Base-by-base conservation (phyloP, 2,113 vertebrate species). In the Sitta europaea region DNA sequence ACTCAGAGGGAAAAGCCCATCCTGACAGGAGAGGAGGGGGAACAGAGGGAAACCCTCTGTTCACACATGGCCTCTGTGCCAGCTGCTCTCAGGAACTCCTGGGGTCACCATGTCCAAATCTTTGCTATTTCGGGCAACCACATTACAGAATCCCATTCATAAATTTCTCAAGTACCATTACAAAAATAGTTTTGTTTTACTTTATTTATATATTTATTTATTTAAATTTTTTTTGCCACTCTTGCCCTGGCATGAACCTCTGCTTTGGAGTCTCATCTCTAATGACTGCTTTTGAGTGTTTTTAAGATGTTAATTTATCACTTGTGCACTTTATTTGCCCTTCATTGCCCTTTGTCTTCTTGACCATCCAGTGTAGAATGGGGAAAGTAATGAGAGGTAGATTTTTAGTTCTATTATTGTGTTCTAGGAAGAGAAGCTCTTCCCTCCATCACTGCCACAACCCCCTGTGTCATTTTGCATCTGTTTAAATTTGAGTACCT, bases 111-210 rank as follows among this genome's bases (percentile, higher is more conserved):
- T 88, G 86, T 93, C 91, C 83, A 86, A 97, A 95, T 97, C 94
- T 95, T 88, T 43, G 95, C 95, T 97, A 97, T 97, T 97, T 96
- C 0, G 0, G 86, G 95, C 92, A 95, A 95, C 43, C 76, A 91
- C 92, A 94, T 90, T 79, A 70, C 71, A 88, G 86, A 93, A 86
- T 90, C 91, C 51, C 96, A 97, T 96, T 97, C 94, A 97, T 93
- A 92, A 93, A 93, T 94, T 94, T 83, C 91, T 96, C 63, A 86
- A 93, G 91, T 71, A 95, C 91, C 86, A 67, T 63, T 94, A 67
- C 51, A 95, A 94, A 97, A 96, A 97, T 96, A 96, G 94, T 86
- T 91, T 63, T 35, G 82, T 58, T 93, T 54, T 19, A 43, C 71
- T 80, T 76, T 28, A 25, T 85, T 85, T 84, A 45, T 78, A 36